Evolutionary conservation across 2,113 vertebrate species (phyloP).

Genomic region (Melanerpes aurifrons): DNA sequence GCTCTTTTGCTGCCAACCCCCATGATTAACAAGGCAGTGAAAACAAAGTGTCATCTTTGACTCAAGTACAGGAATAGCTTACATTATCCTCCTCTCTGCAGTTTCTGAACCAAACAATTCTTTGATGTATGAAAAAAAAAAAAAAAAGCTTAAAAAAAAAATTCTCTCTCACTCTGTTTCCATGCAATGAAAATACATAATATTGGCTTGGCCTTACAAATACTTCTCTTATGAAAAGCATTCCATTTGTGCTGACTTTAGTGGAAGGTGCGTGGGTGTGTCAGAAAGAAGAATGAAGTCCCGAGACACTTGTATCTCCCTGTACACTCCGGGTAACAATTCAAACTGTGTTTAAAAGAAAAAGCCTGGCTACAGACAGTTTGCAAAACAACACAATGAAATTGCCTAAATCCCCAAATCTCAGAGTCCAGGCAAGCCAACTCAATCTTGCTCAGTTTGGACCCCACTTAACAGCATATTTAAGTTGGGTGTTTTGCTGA

Average conservation of each 20-base stretch:
- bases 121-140: neutral
- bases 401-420: neutral
- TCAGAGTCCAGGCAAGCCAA: neutral
- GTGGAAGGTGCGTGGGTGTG: slow-evolving; percentile 58
- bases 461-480: neutral
- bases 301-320: neutral
- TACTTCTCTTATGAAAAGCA: slow-evolving; percentile 51
- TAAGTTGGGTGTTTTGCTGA: neutral
- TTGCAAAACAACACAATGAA: neutral
- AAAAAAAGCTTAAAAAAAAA: too few species aligned
- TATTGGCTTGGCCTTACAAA: slow-evolving; percentile 36
- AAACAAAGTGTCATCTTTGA: slow-evolving; percentile 45
- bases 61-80: slow-evolving; percentile 2
- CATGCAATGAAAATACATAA: slow-evolving; percentile 57
- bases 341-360: slow-evolving; percentile 5
- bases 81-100: slow-evolving; percentile 3
- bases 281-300: slow-evolving; percentile 43
- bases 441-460: neutral
- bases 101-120: slow-evolving; percentile 14
- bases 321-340: neutral
- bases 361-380: neutral
- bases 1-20: neutral
- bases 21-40: neutral
- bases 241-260: slow-evolving; percentile 57
- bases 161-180: neutral